Evolutionary conservation across 2,888 invertebrate species (phyloP).

Genomic region (Melanostoma scalare): DNA sequence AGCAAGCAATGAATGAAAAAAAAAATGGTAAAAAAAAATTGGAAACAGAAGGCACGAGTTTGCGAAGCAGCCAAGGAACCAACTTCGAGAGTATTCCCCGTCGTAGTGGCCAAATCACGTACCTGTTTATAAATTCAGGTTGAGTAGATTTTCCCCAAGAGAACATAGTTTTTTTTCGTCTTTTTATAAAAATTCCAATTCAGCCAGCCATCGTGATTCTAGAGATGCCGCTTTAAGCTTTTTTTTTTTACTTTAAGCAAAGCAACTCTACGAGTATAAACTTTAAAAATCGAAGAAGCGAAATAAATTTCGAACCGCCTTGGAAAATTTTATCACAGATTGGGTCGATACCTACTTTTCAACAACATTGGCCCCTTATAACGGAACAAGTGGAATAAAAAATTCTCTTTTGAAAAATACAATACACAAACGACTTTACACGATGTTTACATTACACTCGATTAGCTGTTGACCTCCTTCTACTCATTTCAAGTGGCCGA

Average conservation of each 20-base stretch:
- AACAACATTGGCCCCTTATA: constrained; percentile 30
- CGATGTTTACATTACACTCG: constrained; percentile 65
- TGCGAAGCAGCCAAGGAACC: constrained; percentile 64
- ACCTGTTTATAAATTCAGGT: constrained; percentile 70
- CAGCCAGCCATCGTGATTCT: not conserved
- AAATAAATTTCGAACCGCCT: constrained; percentile 69
- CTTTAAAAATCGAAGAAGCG: constrained; percentile 19
- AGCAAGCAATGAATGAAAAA: not conserved
- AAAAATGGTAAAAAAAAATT: constrained; percentile 13
- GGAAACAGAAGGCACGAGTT: constrained; percentile 50
- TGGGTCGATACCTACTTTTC: constrained; percentile 53
- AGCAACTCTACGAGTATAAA: constrained; percentile 20
- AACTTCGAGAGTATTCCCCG: constrained; percentile 47
- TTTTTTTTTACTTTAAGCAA: constrained; percentile 5
- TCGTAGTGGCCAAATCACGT: constrained; percentile 70
- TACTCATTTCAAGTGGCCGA: constrained; percentile 59
- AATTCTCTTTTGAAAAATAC: constrained; percentile 47
- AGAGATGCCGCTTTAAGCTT: constrained; percentile 9
- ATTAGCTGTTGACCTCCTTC: constrained; percentile 70
- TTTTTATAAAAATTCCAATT: constrained; percentile 26
- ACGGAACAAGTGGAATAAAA: constrained; percentile 3
- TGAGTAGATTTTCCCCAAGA: constrained; percentile 66
- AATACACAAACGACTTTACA: constrained; percentile 59
- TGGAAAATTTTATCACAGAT: constrained; percentile 35
- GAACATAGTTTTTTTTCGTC: constrained; percentile 41